Evolutionary conservation across 35 echinoderm and acorn worm genomes (phyloP).

Genomic region (Lytechinus pictus): DNA sequence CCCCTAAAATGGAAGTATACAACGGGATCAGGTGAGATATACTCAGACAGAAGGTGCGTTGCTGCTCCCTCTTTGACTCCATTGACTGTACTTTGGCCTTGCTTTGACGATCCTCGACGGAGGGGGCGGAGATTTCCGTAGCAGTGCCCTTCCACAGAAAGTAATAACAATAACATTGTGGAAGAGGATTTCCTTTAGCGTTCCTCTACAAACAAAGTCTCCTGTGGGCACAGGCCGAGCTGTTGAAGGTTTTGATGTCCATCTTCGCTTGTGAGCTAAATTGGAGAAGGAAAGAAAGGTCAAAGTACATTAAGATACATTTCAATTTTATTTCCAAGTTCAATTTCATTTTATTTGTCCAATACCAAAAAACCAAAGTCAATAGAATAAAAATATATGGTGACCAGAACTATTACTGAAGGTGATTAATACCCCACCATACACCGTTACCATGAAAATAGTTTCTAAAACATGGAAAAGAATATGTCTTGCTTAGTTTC

Average conservation of each 20-base stretch:
- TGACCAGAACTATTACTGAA: too few relatives aligned
- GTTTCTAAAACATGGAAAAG: too few relatives aligned
- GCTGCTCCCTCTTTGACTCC: background rate
- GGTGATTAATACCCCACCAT: too few relatives aligned
- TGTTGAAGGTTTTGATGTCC: constrained; percentile 68
- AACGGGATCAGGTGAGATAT: background rate
- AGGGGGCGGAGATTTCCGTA: background rate
- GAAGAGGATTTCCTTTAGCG: constrained; percentile 19
- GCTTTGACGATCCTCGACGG: background rate
- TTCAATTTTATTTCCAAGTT: too few relatives aligned
- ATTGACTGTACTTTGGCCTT: background rate
- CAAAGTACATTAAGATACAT: background rate
- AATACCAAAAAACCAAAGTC: too few relatives aligned
- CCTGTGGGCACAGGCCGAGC: constrained; percentile 78
- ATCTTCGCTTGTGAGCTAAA: constrained; percentile 79
- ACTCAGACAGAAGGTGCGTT: background rate
- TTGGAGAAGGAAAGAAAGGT: background rate
- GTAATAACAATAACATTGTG: background rate
- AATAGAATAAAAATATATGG: too few relatives aligned
- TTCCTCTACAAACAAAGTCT: constrained; percentile 93
- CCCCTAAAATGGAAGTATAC: background rate
- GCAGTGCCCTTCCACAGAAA: background rate
- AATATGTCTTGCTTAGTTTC: too few relatives aligned
- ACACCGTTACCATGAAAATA: too few relatives aligned
- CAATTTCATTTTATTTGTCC: too few relatives aligned